phyloP scores from a whole-genome alignment of 2,113 vertebrate species.

The Cyphomyrus plagiostoma region DNA sequence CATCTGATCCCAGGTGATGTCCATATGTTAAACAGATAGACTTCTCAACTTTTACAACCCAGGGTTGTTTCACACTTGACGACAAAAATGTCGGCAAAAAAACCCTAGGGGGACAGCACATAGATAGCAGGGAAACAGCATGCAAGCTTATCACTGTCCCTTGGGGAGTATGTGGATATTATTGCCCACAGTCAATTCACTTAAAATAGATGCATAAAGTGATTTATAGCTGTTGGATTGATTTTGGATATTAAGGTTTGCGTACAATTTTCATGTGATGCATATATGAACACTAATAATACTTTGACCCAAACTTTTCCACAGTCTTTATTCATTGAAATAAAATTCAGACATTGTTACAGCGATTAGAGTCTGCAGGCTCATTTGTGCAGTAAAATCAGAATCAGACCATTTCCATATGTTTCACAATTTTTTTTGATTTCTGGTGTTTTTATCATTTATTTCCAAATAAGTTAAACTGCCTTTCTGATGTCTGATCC shows the following conservation, averaged over 20 bases:
- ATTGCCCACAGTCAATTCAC: background rate
- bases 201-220: background rate
- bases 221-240: background rate
- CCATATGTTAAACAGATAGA: slow-evolving; percentile 12
- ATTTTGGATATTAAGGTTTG: background rate
- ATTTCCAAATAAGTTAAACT: background rate
- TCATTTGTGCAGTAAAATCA: background rate
- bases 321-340: background rate
- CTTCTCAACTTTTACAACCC: background rate
- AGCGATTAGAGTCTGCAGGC: background rate
- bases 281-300: background rate
- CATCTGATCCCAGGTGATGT: slow-evolving; percentile 8
- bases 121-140: background rate
- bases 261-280: background rate
- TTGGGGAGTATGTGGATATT: background rate
- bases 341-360: background rate
- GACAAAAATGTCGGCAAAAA: background rate
- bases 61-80: background rate
- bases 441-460: background rate
- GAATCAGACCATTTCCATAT: background rate
- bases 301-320: background rate
- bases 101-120: background rate
- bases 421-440: background rate
- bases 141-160: background rate
- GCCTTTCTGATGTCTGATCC: background rate